phyloP scores from a whole-genome alignment of 2,888 invertebrate species.

The Ectemnius cavifrons region DNA sequence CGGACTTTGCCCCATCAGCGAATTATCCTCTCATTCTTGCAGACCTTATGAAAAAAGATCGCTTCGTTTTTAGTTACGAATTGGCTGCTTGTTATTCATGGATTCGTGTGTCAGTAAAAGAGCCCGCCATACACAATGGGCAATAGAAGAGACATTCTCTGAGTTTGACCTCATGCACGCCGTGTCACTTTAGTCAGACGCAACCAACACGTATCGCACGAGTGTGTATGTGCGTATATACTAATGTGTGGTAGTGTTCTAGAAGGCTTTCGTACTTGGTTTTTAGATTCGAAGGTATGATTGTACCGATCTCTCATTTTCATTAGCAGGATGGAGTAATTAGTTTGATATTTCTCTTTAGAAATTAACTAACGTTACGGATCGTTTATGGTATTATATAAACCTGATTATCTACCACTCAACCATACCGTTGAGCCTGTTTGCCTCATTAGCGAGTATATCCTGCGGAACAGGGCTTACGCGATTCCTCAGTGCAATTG shows the following conservation, averaged over 20 bases:
- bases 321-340: neutral
- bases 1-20: too few relatives aligned
- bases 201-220: constrained; percentile 20
- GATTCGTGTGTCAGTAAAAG: too few relatives aligned
- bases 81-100: too few relatives aligned
- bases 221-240: constrained; percentile 45
- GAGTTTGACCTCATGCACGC: constrained; percentile 63
- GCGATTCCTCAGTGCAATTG: neutral
- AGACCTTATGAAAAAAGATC: too few relatives aligned
- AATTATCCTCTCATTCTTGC: too few relatives aligned
- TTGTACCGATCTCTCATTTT: neutral
- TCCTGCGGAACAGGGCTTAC: neutral
- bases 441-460: neutral
- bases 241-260: constrained; percentile 24
- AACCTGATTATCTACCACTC: constrained; percentile 16
- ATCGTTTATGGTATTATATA: constrained; percentile 6
- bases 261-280: neutral
- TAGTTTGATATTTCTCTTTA: too few relatives aligned
- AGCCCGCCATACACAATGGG: constrained; percentile 47
- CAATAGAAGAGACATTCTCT: constrained; percentile 65
- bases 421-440: neutral
- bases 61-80: too few relatives aligned
- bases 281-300: too few relatives aligned
- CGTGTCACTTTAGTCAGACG: constrained; percentile 55
- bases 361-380: too few relatives aligned